A percentile compares a stretch with the other conserved stretches of the same genome.
Conservation (phyloP, 2,888 invertebrate species). For the Ormyrus nitidulus region DNA sequence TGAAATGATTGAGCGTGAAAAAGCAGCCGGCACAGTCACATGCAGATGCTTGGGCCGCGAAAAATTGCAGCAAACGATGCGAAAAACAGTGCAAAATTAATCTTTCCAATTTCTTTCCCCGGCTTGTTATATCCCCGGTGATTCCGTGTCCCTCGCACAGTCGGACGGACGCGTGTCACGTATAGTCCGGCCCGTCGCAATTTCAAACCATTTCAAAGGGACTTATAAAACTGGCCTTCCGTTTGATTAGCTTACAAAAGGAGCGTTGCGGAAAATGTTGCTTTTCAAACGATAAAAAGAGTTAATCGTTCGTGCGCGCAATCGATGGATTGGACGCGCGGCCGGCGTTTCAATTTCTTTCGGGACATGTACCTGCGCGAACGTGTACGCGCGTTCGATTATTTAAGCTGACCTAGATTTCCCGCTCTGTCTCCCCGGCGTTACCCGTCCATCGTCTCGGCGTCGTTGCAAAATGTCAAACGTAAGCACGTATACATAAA, state of each 20-base stretch:
- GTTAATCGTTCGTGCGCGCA: slow-evolving; percentile 21
- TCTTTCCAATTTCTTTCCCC: slow-evolving; percentile 34
- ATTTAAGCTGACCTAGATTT: slow-evolving; percentile 13
- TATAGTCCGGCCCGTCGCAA: not conserved
- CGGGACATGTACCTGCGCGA: not conserved
- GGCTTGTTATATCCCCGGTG: too few species aligned
- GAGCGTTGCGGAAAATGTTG: slow-evolving; percentile 7
- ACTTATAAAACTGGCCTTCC: slow-evolving; percentile 6
- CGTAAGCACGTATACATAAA: slow-evolving; percentile 12
- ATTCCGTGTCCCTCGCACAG: too few species aligned
- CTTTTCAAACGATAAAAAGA: slow-evolving; percentile 12
- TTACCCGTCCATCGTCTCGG: not conserved
- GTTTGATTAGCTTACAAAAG: slow-evolving; percentile 37
- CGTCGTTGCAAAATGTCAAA: slow-evolving; percentile 4
- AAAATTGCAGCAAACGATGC: slow-evolving; percentile 23
- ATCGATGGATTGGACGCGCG: slow-evolving; percentile 22
- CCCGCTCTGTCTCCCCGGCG: not conserved
- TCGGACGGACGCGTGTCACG: too few species aligned
- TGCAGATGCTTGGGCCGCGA: not conserved
- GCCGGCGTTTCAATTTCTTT: slow-evolving; percentile 11
- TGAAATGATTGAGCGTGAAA: slow-evolving; percentile 26
- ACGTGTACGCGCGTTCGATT: not conserved
- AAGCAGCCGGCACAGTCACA: not conserved
- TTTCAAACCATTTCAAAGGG: slow-evolving; percentile 30
- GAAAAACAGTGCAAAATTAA: slow-evolving; percentile 44